These are phyloP conservation scores for Thalassoma bifasciatum DNA, from an alignment of 2,113 vertebrate genomes.

Conservation along the genomic window DNA sequence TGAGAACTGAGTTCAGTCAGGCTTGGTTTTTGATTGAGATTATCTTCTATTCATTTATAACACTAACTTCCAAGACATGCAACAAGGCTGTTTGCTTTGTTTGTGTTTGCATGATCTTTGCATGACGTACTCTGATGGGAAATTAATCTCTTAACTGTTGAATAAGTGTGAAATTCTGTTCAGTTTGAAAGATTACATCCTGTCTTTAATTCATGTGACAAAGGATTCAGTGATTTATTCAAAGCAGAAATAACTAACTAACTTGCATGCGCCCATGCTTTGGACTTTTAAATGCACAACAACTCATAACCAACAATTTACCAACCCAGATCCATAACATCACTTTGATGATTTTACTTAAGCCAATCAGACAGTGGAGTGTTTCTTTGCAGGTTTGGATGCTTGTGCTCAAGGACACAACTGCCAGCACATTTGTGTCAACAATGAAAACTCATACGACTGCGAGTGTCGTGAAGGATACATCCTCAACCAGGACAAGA, in stretches of 20 bases:
- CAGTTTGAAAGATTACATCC: neutral
- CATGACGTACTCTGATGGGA: constrained; percentile 2
- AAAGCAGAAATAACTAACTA: constrained; percentile 49
- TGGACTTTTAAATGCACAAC: neutral
- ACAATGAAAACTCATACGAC: constrained; percentile 68
- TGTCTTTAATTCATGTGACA: neutral
- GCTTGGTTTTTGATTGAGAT: constrained; percentile 13
- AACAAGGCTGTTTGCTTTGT: neutral
- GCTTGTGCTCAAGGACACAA: constrained; percentile 81
- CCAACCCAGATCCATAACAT: constrained; percentile 18
- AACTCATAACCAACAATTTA: constrained; percentile 18
- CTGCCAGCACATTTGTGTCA: constrained; percentile 87
- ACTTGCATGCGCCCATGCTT: constrained; percentile 38
- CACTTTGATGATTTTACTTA: constrained; percentile 30
- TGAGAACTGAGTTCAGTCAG: no score
- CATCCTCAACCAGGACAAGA: constrained; percentile 84
- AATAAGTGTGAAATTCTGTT: neutral
- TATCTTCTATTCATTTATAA: neutral
- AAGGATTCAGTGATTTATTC: neutral
- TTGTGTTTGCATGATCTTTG: constrained; percentile 26
- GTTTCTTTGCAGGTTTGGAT: constrained; percentile 79
- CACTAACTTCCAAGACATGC: neutral
- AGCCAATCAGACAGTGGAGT: constrained; percentile 62
- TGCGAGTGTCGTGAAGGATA: constrained; percentile 85
- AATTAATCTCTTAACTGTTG: neutral